Evolutionary conservation across 2,113 vertebrate species (phyloP).

Genomic region (Ochotona princeps): DNA sequence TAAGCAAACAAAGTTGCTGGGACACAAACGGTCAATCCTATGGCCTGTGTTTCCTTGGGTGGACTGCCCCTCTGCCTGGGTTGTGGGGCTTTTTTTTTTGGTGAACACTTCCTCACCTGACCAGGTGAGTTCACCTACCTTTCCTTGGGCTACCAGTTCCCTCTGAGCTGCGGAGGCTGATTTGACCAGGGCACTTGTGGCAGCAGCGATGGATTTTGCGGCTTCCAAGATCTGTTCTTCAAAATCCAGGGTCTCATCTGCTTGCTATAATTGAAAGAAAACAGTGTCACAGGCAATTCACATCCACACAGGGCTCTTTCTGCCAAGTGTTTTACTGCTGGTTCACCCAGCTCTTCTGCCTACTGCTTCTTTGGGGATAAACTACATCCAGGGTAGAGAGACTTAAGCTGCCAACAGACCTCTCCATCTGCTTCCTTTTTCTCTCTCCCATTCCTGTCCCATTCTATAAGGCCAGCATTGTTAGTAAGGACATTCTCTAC

Average conservation of each 20-base stretch:
- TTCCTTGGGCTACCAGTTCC: slow-evolving; percentile 98
- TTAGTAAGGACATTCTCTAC: not conserved
- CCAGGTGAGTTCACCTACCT: slow-evolving; percentile 87
- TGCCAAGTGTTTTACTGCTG: slow-evolving; percentile 45
- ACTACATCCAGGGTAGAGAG: not conserved
- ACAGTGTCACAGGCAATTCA: slow-evolving; percentile 63
- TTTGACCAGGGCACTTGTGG: slow-evolving; percentile 98
- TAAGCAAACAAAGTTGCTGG: slow-evolving; percentile 37
- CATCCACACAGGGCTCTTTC: not conserved
- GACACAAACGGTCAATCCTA: not conserved
- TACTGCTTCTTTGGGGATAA: not conserved
- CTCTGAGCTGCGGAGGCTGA: slow-evolving; percentile 98
- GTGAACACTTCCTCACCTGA: not conserved
- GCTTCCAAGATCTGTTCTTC: slow-evolving; percentile 99
- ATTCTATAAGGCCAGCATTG: not conserved
- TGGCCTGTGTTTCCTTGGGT: not conserved
- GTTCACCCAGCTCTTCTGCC: not conserved
- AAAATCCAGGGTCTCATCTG: slow-evolving; percentile 98
- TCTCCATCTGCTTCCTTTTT: not conserved
- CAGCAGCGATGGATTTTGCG: slow-evolving; percentile 98
- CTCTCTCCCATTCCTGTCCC: not conserved
- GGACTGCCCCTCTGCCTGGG: not conserved
- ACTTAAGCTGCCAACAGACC: not conserved
- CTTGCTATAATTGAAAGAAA: slow-evolving; percentile 92
- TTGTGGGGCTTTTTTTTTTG: not conserved